Conservation (phyloP, 1,140 invertebrate species). For the Drosophila nigromelanica region DNA sequence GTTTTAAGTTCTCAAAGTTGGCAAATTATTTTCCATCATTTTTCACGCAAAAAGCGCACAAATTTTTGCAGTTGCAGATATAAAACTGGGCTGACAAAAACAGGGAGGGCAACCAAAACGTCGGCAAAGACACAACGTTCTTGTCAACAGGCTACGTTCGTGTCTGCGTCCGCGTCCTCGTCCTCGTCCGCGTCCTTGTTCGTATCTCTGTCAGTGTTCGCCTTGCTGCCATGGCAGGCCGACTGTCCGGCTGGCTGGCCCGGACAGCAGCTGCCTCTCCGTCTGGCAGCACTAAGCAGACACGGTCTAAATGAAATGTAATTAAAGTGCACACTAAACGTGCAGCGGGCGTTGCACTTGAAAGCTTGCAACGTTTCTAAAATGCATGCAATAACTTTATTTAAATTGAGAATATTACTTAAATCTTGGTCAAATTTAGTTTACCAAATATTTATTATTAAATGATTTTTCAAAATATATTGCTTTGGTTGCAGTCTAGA, state of each 20-base stretch:
- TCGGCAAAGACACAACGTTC: slow-evolving; percentile 32
- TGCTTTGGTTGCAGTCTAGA: too few relatives aligned
- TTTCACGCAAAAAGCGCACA: slow-evolving; percentile 72
- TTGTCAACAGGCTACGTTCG: slow-evolving; percentile 53
- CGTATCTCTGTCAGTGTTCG: slow-evolving; percentile 17
- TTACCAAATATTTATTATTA: too few relatives aligned
- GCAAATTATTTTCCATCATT: slow-evolving; percentile 79
- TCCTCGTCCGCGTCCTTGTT: slow-evolving; percentile 18
- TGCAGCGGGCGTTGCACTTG: slow-evolving; percentile 59
- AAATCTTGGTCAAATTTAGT: too few relatives aligned
- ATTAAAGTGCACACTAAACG: slow-evolving; percentile 69
- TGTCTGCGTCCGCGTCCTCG: slow-evolving; percentile 15
- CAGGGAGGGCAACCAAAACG: not conserved
- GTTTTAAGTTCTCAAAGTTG: slow-evolving; percentile 48
- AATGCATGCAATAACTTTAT: slow-evolving; percentile 1
- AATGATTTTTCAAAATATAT: too few relatives aligned
- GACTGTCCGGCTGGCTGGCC: not conserved
- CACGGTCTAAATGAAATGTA: slow-evolving; percentile 69
- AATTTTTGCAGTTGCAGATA: slow-evolving; percentile 48
- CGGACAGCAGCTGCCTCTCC: slow-evolving; percentile 11
- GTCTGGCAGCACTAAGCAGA: slow-evolving; percentile 11
- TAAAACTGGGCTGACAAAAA: not conserved
- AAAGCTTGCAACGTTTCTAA: slow-evolving; percentile 27
- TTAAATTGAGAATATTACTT: not conserved
- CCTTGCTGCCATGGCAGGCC: slow-evolving; percentile 1